These are phyloP conservation scores for Sinhomidia bicolor DNA, from an alignment of 2,888 invertebrate species.

Conservation along the genomic window DNA sequence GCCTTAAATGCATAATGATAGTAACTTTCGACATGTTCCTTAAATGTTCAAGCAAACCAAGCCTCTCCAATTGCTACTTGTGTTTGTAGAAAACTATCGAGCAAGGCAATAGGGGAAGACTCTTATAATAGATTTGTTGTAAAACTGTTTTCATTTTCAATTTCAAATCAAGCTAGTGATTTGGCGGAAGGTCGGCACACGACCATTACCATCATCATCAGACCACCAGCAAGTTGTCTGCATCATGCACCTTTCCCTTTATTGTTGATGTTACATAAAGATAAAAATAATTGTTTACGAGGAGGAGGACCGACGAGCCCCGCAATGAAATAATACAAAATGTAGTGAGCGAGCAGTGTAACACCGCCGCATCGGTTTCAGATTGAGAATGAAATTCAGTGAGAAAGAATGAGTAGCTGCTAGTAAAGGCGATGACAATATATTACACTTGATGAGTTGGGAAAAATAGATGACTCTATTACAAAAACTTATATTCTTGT, in stretches of 20 bases:
- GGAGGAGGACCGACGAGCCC: not conserved
- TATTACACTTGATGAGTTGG: constrained; percentile 46
- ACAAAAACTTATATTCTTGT: constrained; percentile 3
- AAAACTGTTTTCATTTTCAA: constrained; percentile 49
- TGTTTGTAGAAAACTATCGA: no score
- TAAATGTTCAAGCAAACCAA: no score
- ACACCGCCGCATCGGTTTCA: not conserved
- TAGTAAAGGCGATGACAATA: constrained; percentile 38
- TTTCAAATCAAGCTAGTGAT: constrained; percentile 8
- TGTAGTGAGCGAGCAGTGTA: no score
- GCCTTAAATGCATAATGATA: no score
- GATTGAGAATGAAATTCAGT: not conserved
- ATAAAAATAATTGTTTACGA: constrained; percentile 28
- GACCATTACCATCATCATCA: not conserved
- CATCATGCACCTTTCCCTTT: not conserved
- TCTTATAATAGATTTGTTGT: constrained; percentile 64
- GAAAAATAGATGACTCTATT: constrained; percentile 64
- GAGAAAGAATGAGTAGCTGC: not conserved
- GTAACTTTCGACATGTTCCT: no score
- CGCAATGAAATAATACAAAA: not conserved
- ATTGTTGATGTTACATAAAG: constrained; percentile 32
- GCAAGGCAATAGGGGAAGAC: not conserved
- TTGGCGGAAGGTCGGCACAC: constrained; percentile 20
- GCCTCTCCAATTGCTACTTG: no score
- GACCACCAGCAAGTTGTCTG: not conserved